Conservation (phyloP, 1,140 invertebrate species). For the Aphis gossypii region DNA sequence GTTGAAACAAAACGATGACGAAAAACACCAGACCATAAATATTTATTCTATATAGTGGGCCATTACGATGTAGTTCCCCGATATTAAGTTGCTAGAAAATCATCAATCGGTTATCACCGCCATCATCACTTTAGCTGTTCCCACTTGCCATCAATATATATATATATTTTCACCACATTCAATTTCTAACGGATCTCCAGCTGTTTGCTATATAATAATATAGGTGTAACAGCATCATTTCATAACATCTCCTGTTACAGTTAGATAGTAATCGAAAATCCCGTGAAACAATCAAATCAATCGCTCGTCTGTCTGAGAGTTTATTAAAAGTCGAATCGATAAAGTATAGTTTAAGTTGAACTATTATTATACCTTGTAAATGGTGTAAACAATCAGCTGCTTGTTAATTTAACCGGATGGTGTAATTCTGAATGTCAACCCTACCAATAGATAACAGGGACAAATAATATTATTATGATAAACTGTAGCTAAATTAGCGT, state of each 20-base stretch:
- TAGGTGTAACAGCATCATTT: neutral
- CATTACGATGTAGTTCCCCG: neutral
- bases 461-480: no score
- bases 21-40: neutral
- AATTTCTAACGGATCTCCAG: constrained; percentile 88
- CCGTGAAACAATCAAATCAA: neutral
- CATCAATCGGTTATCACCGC: neutral
- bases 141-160: neutral
- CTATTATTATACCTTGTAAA: neutral
- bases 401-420: neutral
- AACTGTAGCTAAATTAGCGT: neutral
- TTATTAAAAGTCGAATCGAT: neutral
- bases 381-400: neutral
- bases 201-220: neutral
- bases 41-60: neutral
- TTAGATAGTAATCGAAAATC: neutral
- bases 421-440: neutral
- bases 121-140: neutral
- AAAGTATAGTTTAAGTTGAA: neutral
- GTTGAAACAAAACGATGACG: neutral
- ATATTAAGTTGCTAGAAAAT: neutral
- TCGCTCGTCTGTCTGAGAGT: neutral
- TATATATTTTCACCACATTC: neutral
- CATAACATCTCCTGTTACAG: neutral
- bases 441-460: neutral